Base-by-base conservation (phyloP, 2,113 vertebrate genomes). In the Gulo gulo region DNA sequence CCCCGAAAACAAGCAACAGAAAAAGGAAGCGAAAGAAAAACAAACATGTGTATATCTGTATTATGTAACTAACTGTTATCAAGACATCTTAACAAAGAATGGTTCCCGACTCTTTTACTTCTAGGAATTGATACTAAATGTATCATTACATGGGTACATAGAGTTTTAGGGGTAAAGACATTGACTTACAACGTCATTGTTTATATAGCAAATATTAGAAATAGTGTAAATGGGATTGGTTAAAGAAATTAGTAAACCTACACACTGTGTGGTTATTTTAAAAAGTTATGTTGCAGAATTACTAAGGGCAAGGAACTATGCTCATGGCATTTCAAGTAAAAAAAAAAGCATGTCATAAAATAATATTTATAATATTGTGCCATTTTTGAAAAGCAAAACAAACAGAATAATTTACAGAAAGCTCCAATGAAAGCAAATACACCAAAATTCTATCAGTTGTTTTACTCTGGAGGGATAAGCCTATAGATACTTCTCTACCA, bases 171-270 rank as follows among this genome's bases (percentile, higher is more conserved):
- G 76, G 29, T 61, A 79, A 91, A 81, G 73, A 47, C 31, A 52
- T 50, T 47, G 34, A 61, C 55, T 36, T 65, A 7, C 29, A 31
- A 88, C 34, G 42, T 50, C 42, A 78, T 36, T 86, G 20, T 26
- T 94, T 57, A 71, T 31, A 73, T 3, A 86, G 74, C 18, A 85
- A 86, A 85, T 85, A 92, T 79, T 71, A 74, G 13, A 45, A 71
- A 65, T 1, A 92, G 50, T 16, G 24, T 85, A 89, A 82, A 34
- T 50, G 34, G 26, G 2, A 5, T 15, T 89, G 69, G 4, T 88
- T 55, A 80, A 92, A 80, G 65, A 78, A 93, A 86, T 20, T 12
- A 63, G 47, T 93, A 55, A 97, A 91, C 84, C 11, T 50, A 83
- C 11, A 81, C 67, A n/a, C 8, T 24, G 1, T 52, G 31, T 91